A percentile compares a stretch with the other conserved stretches of the same genome.
Conservation (phyloP, 1,140 invertebrate genomes). For the Drosophila pseudoananassae region DNA sequence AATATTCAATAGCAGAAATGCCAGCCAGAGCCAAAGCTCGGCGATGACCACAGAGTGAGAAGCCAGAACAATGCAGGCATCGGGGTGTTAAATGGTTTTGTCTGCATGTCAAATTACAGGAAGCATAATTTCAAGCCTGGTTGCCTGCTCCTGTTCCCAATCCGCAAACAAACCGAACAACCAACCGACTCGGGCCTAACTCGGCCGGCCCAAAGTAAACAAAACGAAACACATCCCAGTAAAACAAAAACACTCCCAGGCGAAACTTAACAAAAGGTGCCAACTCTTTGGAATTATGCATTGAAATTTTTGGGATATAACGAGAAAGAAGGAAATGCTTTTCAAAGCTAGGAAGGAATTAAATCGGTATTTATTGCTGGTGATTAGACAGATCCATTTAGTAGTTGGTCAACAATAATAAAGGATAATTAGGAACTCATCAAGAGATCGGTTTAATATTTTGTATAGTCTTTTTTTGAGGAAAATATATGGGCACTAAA, state of each 20-base stretch:
- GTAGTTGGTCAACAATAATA: conserved; percentile 13
- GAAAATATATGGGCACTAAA: too few relatives aligned
- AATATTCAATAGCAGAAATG: conserved; percentile 30
- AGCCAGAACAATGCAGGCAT: conserved; percentile 70
- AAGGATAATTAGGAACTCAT: conserved; percentile 6
- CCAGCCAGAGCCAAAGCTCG: neutral
- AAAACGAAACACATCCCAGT: conserved; percentile 35
- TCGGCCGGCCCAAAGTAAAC: conserved; percentile 30
- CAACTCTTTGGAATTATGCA: conserved; percentile 62
- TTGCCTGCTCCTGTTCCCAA: conserved; percentile 52
- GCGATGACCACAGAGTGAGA: conserved; percentile 26
- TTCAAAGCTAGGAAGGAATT: neutral
- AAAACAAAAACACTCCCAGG: conserved; percentile 21
- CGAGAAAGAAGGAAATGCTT: neutral
- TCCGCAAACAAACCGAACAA: conserved; percentile 25
- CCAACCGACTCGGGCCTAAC: conserved; percentile 16
- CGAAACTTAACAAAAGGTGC: conserved; percentile 60
- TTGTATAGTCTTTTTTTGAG: too few relatives aligned
- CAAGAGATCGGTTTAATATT: neutral
- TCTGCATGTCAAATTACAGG: conserved; percentile 82
- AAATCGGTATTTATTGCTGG: conserved; percentile 36
- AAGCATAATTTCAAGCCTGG: conserved; percentile 81
- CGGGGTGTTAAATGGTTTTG: conserved; percentile 81
- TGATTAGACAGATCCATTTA: conserved; percentile 38
- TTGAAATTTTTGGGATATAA: conserved; percentile 36